Percentiles rank a stretch among this genome's conserved stretches.
phyloP scores from a whole-genome alignment of 2,888 invertebrate species.

The Epiblema foenella region DNA sequence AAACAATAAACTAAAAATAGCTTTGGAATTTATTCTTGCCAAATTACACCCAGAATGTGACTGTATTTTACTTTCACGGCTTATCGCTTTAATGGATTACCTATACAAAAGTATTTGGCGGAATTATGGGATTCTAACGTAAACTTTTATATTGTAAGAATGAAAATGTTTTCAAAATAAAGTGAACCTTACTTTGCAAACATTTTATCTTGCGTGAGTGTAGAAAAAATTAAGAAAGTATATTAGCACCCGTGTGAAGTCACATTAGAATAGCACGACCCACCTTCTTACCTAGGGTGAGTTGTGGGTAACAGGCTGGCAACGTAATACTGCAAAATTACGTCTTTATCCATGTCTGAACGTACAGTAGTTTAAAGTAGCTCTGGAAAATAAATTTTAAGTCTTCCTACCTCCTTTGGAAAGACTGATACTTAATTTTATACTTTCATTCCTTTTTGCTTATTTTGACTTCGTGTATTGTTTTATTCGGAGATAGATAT shows the following conservation, averaged over 20 bases:
- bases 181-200: not conserved
- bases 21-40: not conserved
- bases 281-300: no score
- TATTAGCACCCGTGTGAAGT: not conserved
- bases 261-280: no score
- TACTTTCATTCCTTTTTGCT: not conserved
- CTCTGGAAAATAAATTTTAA: no score
- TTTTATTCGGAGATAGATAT: no score
- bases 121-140: not conserved
- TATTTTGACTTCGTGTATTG: no score
- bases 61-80: not conserved
- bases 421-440: no score
- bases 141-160: not conserved
- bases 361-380: no score
- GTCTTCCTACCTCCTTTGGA: no score
- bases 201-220: not conserved
- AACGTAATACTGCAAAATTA: no score
- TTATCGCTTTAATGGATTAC: not conserved
- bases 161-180: not conserved
- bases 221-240: not conserved
- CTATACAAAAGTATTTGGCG: no score
- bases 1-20: slow-evolving; percentile 1
- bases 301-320: no score
- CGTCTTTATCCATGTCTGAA: no score
- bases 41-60: not conserved